phyloP scores from a whole-genome alignment of 1,140 invertebrate genomes.

The Brachionus sp. region DNA sequence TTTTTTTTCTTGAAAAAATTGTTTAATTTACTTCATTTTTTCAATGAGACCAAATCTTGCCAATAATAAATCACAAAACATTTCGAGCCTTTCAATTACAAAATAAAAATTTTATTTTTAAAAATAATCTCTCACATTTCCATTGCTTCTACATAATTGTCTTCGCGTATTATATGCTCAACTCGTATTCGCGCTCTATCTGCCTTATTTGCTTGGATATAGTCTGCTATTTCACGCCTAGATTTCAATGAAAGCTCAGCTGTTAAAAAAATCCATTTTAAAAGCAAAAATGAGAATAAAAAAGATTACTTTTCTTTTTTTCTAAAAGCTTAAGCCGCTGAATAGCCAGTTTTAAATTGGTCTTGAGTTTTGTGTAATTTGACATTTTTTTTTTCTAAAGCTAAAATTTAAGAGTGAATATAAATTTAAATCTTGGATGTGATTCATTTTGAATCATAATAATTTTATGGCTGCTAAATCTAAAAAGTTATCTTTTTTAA shows the following conservation, averaged over 20 bases:
- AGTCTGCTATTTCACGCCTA: slow-evolving; percentile 94
- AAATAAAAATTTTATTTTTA: neutral
- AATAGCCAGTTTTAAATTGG: slow-evolving; percentile 82
- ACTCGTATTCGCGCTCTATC: slow-evolving; percentile 91
- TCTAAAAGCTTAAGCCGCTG: slow-evolving; percentile 90
- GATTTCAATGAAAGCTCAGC: slow-evolving; percentile 88
- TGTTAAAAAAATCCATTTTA: neutral
- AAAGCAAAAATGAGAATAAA: neutral
- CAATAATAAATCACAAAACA: slow-evolving; percentile 96
- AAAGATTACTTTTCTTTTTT: slow-evolving; percentile 78
- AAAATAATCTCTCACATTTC: slow-evolving; percentile 68
- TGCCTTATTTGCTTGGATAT: slow-evolving; percentile 73
- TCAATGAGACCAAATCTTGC: slow-evolving; percentile 93
- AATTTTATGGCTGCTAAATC: neutral
- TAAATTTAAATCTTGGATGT: neutral
- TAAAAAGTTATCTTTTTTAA: neutral
- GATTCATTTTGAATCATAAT: neutral
- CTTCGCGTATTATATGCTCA: slow-evolving; percentile 96
- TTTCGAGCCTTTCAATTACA: slow-evolving; percentile 69
- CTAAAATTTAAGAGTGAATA: neutral
- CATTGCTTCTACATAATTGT: slow-evolving; percentile 98
- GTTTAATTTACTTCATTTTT: slow-evolving; percentile 78
- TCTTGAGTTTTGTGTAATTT: slow-evolving; percentile 93
- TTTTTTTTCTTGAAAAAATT: neutral
- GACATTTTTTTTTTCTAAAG: slow-evolving; percentile 55